Evolutionary conservation across 2,797 vertebrate species (phyloP).

Genomic region (Tragelaphus eurycerus): DNA sequence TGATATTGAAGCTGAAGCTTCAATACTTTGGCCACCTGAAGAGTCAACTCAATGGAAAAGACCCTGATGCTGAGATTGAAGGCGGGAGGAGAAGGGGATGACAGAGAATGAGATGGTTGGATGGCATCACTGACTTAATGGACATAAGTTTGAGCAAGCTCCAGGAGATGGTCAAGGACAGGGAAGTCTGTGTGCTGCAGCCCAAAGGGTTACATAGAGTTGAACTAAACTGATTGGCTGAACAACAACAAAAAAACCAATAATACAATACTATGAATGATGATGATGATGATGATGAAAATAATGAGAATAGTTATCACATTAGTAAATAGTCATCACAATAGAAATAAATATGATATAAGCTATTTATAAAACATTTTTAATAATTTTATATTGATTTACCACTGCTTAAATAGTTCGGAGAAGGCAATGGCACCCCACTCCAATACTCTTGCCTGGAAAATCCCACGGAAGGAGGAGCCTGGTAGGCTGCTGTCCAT

Average conservation of each 20-base stretch:
- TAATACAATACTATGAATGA: background rate
- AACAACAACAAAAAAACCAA: background rate
- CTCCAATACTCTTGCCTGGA: no score
- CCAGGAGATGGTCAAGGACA: background rate
- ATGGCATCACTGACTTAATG: background rate
- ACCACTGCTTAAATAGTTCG: background rate
- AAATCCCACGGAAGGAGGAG: no score
- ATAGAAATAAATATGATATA: background rate
- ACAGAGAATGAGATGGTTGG: background rate
- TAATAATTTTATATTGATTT: background rate
- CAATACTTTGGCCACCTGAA: background rate
- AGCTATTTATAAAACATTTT: background rate
- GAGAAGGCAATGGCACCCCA: no score
- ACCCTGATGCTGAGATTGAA: background rate
- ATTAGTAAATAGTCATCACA: background rate
- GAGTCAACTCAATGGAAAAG: accelerated
- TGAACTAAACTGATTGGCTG: background rate
- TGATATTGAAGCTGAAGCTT: background rate
- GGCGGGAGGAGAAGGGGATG: background rate
- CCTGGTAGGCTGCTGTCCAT: no score
- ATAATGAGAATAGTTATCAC: no score
- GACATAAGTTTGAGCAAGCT: background rate
- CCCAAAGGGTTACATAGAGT: background rate
- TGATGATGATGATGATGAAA: background rate
- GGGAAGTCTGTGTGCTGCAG: background rate